These are phyloP conservation scores for Stegastes partitus DNA, from an alignment of 2,113 vertebrate species.

Conservation along the genomic window DNA sequence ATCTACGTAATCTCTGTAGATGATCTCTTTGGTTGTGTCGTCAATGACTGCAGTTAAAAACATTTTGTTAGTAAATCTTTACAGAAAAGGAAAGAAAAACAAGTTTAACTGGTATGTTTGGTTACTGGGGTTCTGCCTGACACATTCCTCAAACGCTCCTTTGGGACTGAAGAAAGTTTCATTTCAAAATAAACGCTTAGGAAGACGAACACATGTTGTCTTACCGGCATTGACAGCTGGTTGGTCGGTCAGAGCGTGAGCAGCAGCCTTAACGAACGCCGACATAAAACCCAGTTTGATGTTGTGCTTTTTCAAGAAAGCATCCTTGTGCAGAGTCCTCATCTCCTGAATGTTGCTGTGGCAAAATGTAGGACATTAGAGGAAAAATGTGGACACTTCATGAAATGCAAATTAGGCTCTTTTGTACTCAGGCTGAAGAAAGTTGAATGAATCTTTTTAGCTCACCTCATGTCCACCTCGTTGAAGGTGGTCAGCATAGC, in stretches of 20 bases:
- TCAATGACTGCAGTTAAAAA: conserved; percentile 89
- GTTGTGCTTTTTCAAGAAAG: conserved; percentile 93
- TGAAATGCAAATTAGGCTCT: neutral
- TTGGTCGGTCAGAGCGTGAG: conserved; percentile 92
- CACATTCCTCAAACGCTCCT: neutral
- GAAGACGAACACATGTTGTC: neutral
- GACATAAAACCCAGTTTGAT: conserved; percentile 97
- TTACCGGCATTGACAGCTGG: conserved; percentile 93
- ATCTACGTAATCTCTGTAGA: conserved; percentile 96
- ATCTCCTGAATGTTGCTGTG: conserved; percentile 93
- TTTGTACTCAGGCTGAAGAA: neutral
- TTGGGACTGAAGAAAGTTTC: too few relatives aligned
- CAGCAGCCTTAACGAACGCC: conserved; percentile 94
- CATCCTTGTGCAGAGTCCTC: conserved; percentile 90
- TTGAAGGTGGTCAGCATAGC: conserved; percentile 98
- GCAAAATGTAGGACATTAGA: conserved; percentile 24
- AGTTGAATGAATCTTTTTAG: neutral
- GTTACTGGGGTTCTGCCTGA: neutral
- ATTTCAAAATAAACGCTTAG: too few relatives aligned
- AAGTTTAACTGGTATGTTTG: neutral
- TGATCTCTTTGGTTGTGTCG: conserved; percentile 94
- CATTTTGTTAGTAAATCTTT: neutral
- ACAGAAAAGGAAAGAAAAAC: neutral
- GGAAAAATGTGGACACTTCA: neutral
- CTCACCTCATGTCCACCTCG: conserved; percentile 97